Base-by-base conservation (phyloP, 2,888 invertebrate species). In the Patella ulyssiponensis region DNA sequence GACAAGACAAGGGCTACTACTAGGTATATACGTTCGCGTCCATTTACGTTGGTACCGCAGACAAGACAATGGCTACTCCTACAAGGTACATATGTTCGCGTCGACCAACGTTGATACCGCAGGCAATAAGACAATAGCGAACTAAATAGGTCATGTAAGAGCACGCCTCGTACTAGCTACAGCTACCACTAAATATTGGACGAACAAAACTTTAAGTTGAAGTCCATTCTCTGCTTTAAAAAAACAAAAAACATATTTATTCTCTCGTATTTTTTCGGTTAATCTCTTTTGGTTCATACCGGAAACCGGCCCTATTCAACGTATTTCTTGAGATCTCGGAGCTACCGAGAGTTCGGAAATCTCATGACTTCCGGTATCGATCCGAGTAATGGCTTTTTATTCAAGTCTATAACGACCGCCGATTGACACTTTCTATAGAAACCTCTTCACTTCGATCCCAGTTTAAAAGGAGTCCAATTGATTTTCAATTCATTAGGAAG, bases 241-340 rank as follows among this genome's bases (percentile, higher is more conserved):
- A 44, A 44, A 44, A 44, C 7, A 44, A 64, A 64, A 64, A 64
- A 11, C 23, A 64, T 64, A 64, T 20, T 64, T 64, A 64, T 64
- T 64, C 64, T 23, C 64, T 4, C 64, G 2, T 12, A 64, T 64
- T 64, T 64, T 12, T 23, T 23, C 23, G 20, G 20, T 64, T 23
- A 64, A 64, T 20, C 23, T 23, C 23, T 64, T 64, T 64, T 20
- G 11, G 20, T 64, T 64, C 23, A 64, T 23, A 64, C 64, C 64
- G 64, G 64, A 64, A 64, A 64, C 64, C 23, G 14, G 14, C 14
- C 23, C 64, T 64, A 64, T 64, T 64, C 64, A 64, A 20, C 20
- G 23, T 64, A 64, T 64, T 64, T 64, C 64, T 64, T 64, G 64
- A 64, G 64, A 64, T 64, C 64, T 64, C 64, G 23, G 64, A 64